phyloP scores from a whole-genome alignment of 2,797 vertebrate species.

The Cyprinella venusta region DNA sequence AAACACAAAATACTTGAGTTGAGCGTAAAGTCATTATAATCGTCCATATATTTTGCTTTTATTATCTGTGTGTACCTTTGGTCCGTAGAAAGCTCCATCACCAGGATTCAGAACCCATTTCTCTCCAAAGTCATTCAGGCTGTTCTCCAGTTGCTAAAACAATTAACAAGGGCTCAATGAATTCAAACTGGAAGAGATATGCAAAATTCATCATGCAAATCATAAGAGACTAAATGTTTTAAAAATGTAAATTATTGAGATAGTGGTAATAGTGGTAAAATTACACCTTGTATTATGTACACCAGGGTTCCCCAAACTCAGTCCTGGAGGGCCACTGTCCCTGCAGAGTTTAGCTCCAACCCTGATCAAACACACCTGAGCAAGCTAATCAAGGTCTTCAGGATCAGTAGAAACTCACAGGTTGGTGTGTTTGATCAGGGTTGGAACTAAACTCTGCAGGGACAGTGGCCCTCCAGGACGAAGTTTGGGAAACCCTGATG shows the following conservation, averaged over 20 bases:
- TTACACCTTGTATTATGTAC: not conserved
- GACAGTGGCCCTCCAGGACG: no score
- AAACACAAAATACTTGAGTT: not conserved
- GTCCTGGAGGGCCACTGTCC: no score
- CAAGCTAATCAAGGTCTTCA: no score
- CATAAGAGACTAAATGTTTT: not conserved
- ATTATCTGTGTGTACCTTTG: conserved; percentile 84
- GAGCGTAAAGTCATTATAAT: not conserved
- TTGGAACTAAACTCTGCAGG: no score
- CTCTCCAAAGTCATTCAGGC: conserved; percentile 93
- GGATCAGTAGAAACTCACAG: no score
- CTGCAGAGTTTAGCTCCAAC: no score
- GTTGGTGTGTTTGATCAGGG: no score
- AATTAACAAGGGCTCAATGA: conserved; percentile 7
- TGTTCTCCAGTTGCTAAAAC: conserved; percentile 95
- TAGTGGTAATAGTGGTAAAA: not conserved
- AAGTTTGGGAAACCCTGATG: no score
- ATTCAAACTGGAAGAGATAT: not conserved
- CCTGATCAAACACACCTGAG: no score
- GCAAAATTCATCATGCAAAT: not conserved
- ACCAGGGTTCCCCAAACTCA: not conserved
- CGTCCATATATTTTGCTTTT: not conserved
- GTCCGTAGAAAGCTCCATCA: conserved; percentile 97
- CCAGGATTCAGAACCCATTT: conserved; percentile 97
- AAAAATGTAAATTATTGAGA: not conserved